Evolutionary conservation across 23 tunicate species (phyloP), one percentile per base, ranked within the genome.

Genomic region (Trididemnum nubilum): DNA sequence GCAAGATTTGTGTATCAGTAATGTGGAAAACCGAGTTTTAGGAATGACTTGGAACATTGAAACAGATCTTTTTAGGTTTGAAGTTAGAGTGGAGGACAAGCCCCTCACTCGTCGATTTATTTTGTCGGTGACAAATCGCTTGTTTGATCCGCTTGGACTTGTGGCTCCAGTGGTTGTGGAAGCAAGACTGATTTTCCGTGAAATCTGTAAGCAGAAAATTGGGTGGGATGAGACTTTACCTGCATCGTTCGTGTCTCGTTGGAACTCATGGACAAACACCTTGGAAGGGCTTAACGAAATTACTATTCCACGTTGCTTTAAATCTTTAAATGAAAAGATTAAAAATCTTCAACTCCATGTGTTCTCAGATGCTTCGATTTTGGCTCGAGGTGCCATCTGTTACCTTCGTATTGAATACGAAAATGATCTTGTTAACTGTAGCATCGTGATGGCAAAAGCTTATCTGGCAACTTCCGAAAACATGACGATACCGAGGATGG

Each of bases 81-180:
- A 64, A 9, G 72, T 73, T 7, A 23, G 35, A 0, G 22, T 74
- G 3, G 22, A 35, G 33, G 72, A 73, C 32, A 74, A 4, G 35
- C 72, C 87, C 2, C 36, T 35, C 28, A 83, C 87, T 22, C 71
- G 81, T 21, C 52, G 83, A 3, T 61, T 60, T 0, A 19, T 83
- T 23, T 63, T 83, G 31, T 54, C 87, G 0, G 36, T 82, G 24
- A 58, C 77, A 33, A 71, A 54, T 54, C 2, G 64, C 3, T 49
- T 74, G 51, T 83, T 44, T 59, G 81, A 83, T 36, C 87, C 87
- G 22, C 33, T 83, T 7, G 81, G 80, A 12, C 44, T 83, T 24
- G 57, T 83, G 18, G 61, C 72, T 2, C 87, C 87, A 22, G 81
- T 73, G 1, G 34, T 74, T 3, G 24, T 83, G 35, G 35, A 60